Evolutionary conservation across 2,113 vertebrate genomes (phyloP), one percentile per base, ranked within the genome.

Genomic region (Psittacula cyanocephala): DNA sequence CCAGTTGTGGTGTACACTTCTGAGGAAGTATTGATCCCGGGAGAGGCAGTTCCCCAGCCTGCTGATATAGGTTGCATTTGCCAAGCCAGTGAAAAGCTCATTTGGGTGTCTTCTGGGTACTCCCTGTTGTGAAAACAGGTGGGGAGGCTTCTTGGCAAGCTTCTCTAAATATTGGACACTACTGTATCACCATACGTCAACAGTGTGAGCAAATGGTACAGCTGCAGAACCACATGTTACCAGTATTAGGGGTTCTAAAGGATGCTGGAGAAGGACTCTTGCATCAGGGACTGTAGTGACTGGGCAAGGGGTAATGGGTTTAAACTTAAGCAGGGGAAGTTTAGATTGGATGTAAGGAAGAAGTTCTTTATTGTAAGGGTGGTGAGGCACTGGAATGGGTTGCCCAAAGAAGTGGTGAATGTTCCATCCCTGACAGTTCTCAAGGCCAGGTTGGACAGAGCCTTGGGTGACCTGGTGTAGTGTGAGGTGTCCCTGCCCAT

Each of bases 1-100:
- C 71, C 8, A 1, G 1, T 41, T 43, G 35, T 4, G 0, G 0
- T 47, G 11, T 50, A 9, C 2, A 10, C 39, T 77, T 33, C 23
- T 31, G 29, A 44, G 77, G 53, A 55, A 3, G 9, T 69, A 44
- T 44, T 78, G 85, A 70, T 89, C 81, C 68, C 0, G 2, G 84
- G 81, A 93, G 46, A 47, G 28, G 63, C 77, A 55, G 22, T 25
- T 78, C 41, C 31, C 18, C 24, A 50, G 83, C 52, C 39, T 64
- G 49, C 27, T 47, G 47, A 72, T 50, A 35, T 6, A 43, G 33
- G 41, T 57, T 82, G 39, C 67, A 3, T 79, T 85, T 94, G 63
- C 52, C 44, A 68, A 64, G 39, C 41, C 75, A 46, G 17, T 80
- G 15, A 63, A 63, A 37, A 59, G n/a, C 44, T 87, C 37, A 14